Evolutionary conservation across 1,140 invertebrate species (phyloP), one percentile per base, ranked within the genome.

Genomic region (Lepidurus arcticus): DNA sequence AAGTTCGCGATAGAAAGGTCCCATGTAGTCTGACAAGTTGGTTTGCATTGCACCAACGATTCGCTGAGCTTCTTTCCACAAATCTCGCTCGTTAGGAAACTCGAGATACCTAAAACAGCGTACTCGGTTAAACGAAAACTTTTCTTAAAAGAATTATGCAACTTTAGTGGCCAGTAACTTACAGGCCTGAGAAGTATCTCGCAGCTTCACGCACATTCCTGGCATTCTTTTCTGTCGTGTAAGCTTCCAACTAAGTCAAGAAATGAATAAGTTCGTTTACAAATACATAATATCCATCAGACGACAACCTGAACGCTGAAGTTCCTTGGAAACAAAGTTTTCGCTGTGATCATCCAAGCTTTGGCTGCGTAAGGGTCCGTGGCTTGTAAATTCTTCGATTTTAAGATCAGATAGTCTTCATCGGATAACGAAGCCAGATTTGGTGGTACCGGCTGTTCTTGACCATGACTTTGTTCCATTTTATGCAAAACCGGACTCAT

Each of bases 291-390:
- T 44, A 78, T 3, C 8, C 8, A 73, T 74, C 73, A 76, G 43
- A 79, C 43, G 6, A 44, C 6, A 34, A 92, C 93, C 85, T 95
- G 93, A 73, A 96, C 90, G 82, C 90, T 90, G 82, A 94, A 94
- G 83, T 93, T 94, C 44, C 91, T 89, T 0, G 94, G 93, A 87
- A 91, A 94, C 78, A 96, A 87, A 9, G 92, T 93, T 88, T 92
- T 93, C 0, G 94, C 94, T 9, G 93, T 95, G n/a, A 96, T 89
- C 85, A 95, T 90, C 94, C 94, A 96, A 26, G 93, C 91, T 88
- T 95, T 95, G 1, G 93, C 93, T 44, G 91, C 88, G 84, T 89
- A 89, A 79, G 91, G 89, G 85, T 95, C 92, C 44, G 83, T 86
- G 78, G 89, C 87, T 43, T 92, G 86, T 44, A 89, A 88, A 82